A percentile compares a stretch with the other conserved stretches of the same genome.
Evolutionary conservation across 2,113 vertebrate genomes (phyloP).

Genomic region (Pholis gunnellus): DNA sequence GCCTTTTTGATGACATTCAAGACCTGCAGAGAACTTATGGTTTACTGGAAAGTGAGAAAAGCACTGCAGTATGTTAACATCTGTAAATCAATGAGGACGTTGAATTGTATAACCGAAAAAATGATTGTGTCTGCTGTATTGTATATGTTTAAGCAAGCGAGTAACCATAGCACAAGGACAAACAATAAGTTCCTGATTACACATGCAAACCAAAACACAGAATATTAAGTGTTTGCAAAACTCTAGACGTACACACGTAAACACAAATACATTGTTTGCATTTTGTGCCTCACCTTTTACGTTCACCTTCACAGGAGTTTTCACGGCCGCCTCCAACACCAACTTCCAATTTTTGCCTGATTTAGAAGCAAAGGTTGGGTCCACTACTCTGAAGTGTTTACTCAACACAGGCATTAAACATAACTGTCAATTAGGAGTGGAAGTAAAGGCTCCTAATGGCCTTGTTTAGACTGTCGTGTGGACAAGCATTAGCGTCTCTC

Average conservation of each 20-base stretch:
- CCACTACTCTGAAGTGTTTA: constrained; percentile 70
- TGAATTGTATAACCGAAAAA: neutral
- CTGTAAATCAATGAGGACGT: neutral
- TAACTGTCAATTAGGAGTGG: constrained; percentile 78
- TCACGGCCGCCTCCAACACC: constrained; percentile 10
- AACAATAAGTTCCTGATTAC: neutral
- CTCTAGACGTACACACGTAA: neutral
- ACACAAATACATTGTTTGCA: neutral
- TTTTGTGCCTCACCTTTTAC: constrained; percentile 42
- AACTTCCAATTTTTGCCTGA: constrained; percentile 47
- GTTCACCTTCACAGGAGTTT: constrained; percentile 38
- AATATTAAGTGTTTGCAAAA: neutral
- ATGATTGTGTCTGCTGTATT: neutral
- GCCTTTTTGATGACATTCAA: neutral
- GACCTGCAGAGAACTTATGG: neutral
- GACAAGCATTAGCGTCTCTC: constrained; percentile 70
- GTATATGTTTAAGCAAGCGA: neutral
- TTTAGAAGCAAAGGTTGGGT: constrained; percentile 63
- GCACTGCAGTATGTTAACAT: neutral
- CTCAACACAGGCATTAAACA: constrained; percentile 75
- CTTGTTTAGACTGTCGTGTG: constrained; percentile 64
- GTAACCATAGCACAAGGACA: neutral
- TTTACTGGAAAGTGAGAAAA: neutral
- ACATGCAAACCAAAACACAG: neutral
- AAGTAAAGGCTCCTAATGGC: constrained; percentile 73